phyloP scores from a whole-genome alignment of 2,113 vertebrate species.

The Atrichornis clamosus region DNA sequence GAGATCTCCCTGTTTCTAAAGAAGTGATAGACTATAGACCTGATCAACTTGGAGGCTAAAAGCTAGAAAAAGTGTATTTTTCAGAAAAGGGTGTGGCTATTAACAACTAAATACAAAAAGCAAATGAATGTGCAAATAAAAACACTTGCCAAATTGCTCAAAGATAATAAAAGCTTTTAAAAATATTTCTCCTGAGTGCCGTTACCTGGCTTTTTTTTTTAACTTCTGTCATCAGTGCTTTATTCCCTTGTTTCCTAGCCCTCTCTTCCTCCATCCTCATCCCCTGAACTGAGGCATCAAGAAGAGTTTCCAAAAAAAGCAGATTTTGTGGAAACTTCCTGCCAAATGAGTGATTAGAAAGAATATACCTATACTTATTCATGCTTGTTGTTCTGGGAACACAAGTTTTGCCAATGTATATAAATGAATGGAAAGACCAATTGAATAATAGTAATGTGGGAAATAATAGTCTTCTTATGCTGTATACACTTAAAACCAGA shows the following conservation, averaged over 20 bases:
- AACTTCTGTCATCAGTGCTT: background rate
- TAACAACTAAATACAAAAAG: background rate
- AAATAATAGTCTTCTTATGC: background rate
- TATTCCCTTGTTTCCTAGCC: background rate
- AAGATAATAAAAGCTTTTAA: background rate
- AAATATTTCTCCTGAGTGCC: background rate
- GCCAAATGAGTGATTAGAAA: background rate
- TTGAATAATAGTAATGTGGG: background rate
- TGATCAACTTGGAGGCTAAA: background rate
- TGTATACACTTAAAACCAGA: background rate
- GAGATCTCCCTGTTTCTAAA: background rate
- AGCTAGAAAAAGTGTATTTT: background rate
- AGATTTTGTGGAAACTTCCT: too few relatives aligned
- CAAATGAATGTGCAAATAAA: background rate
- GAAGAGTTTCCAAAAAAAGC: background rate
- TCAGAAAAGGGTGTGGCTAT: background rate
- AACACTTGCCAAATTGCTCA: background rate
- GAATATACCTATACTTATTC: background rate
- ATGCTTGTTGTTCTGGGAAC: background rate
- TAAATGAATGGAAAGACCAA: background rate
- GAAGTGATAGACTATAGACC: background rate
- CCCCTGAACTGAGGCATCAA: background rate
- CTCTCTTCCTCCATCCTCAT: background rate
- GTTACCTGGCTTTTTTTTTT: background rate
- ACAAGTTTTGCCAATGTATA: background rate